These are phyloP conservation scores for Plecturocebus donacophilus DNA, from an alignment of 2,113 vertebrate species.

Conservation along the genomic window DNA sequence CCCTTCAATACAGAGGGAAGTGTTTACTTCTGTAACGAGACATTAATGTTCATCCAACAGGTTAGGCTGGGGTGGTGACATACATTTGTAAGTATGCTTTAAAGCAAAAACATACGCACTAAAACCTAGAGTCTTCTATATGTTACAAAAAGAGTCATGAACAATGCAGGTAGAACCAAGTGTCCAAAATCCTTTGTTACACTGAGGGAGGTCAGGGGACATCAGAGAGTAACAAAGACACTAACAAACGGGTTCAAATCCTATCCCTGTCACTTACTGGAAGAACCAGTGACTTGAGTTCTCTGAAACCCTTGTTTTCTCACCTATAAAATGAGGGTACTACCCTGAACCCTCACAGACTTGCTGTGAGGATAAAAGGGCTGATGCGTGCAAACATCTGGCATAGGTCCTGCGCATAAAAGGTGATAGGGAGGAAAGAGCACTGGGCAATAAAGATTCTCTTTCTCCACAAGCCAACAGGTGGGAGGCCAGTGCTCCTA, in stretches of 20 bases:
- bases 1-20: not conserved
- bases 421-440: not conserved
- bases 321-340: too few relatives aligned
- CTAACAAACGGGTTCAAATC: not conserved
- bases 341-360: not conserved
- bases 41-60: not conserved
- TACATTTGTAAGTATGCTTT: not conserved
- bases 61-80: not conserved
- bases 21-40: not conserved
- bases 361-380: not conserved
- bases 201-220: not conserved
- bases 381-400: accelerated
- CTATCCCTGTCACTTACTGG: not conserved
- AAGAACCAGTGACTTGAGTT: not conserved
- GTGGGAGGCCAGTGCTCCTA: not conserved
- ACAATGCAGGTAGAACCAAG: not conserved
- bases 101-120: not conserved
- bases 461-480: not conserved
- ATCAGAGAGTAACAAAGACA: not conserved
- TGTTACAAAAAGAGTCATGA: not conserved
- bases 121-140: not conserved
- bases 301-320: not conserved
- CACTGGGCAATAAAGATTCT: not conserved
- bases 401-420: not conserved
- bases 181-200: not conserved